These are phyloP conservation scores for Haplochromis burtoni DNA, from an alignment of 2,113 vertebrate genomes.

Conservation along the genomic window DNA sequence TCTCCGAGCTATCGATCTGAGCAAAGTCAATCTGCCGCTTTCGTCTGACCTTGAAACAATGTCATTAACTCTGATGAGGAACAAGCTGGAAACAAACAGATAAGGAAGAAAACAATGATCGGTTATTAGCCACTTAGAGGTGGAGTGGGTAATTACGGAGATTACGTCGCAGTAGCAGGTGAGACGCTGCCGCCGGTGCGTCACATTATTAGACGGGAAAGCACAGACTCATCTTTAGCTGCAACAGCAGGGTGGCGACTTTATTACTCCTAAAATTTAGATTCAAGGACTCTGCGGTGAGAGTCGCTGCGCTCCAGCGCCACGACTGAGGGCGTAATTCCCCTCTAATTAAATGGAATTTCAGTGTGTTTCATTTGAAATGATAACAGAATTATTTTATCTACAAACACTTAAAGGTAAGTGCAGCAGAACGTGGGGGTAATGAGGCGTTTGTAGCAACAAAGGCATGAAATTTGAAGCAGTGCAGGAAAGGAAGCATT, in stretches of 20 bases:
- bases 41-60: neutral
- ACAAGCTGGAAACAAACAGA: neutral
- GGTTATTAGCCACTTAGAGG: neutral
- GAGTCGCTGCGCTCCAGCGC: neutral
- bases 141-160: neutral
- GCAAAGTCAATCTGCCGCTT: neutral
- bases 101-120: neutral
- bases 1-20: neutral
- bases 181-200: neutral
- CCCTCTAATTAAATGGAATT: neutral
- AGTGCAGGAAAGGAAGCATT: neutral
- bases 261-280: neutral
- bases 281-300: neutral
- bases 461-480: neutral
- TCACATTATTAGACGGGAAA: neutral
- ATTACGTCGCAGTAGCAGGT: neutral
- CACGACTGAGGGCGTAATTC: neutral
- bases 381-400: neutral
- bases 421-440: neutral
- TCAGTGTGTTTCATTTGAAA: neutral
- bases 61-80: neutral
- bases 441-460: accelerated
- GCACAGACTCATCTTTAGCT: neutral
- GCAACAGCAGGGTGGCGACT: neutral
- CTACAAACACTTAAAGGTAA: neutral